Percentiles rank a stretch among this genome's conserved stretches.
Evolutionary conservation across 2,888 invertebrate species (phyloP).

Genomic region (Anticlea derivata): DNA sequence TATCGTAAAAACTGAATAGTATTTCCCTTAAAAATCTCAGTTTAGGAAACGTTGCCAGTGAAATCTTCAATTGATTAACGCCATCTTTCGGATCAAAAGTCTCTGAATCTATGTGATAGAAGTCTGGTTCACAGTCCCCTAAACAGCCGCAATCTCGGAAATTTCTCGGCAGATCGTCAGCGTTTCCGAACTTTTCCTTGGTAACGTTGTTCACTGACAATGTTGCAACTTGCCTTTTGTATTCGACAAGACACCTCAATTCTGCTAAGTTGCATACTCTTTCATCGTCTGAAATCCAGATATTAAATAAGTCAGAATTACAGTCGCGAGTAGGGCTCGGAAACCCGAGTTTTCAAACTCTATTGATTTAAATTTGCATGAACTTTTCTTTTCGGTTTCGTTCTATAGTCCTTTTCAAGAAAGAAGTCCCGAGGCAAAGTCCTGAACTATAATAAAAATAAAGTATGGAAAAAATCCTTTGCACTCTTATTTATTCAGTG

Average conservation of each 20-base stretch:
- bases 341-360: too few relatives aligned
- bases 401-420: too few relatives aligned
- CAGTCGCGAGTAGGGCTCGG: too few relatives aligned
- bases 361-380: too few relatives aligned
- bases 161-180: conserved; percentile 51
- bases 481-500: too few relatives aligned
- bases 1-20: conserved; percentile 88
- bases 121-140: conserved; percentile 64
- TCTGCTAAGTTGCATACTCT: conserved; percentile 63
- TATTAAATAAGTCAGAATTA: too few relatives aligned
- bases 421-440: too few relatives aligned
- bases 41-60: conserved; percentile 87
- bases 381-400: too few relatives aligned
- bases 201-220: conserved; percentile 55
- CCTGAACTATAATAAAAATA: too few relatives aligned
- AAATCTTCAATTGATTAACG: conserved; percentile 62
- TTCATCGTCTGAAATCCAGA: conserved; percentile 56
- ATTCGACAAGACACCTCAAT: conserved; percentile 59
- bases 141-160: conserved; percentile 66
- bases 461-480: too few relatives aligned
- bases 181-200: conserved; percentile 40
- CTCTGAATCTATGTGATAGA: conserved; percentile 62
- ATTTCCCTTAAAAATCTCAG: conserved; percentile 87
- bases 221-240: conserved; percentile 61
- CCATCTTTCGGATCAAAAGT: conserved; percentile 45